These are phyloP conservation scores for Sceliomorpha sp. DNA, from an alignment of 2,888 invertebrate genomes.

Conservation along the genomic window DNA sequence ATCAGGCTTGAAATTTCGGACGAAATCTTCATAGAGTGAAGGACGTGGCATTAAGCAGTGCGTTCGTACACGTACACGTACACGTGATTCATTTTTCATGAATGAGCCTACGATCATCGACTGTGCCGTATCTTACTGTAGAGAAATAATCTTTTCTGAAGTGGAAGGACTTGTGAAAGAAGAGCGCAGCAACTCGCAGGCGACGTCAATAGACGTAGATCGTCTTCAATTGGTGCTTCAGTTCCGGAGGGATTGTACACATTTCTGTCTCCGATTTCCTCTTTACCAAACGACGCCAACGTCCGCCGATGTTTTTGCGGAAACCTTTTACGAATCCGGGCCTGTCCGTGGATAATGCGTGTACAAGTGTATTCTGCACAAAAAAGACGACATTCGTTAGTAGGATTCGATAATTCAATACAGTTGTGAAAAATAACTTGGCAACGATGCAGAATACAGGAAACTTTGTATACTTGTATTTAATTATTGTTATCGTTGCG, in stretches of 20 bases:
- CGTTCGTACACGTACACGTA: conserved; percentile 36
- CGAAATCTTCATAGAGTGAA: conserved; percentile 20
- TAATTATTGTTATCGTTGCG: too few relatives aligned
- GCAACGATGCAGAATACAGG: too few relatives aligned
- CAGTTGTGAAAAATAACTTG: too few relatives aligned
- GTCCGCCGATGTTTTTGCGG: conserved; percentile 91
- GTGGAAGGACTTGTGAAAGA: conserved; percentile 64
- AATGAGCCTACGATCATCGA: conserved; percentile 32
- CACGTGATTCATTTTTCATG: conserved; percentile 25
- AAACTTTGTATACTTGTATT: too few relatives aligned
- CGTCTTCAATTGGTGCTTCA: conserved; percentile 92
- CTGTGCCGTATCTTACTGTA: conserved; percentile 62
- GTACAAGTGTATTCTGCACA: conserved; percentile 90
- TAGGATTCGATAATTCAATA: too few relatives aligned
- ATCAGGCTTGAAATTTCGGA: conserved; percentile 24
- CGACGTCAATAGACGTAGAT: conserved; percentile 90
- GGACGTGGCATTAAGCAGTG: conserved; percentile 42
- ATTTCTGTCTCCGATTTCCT: conserved; percentile 91
- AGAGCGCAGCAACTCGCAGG: conserved; percentile 29
- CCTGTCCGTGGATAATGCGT: conserved; percentile 84
- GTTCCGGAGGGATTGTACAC: conserved; percentile 92
- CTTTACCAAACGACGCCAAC: conserved; percentile 91
- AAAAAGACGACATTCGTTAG: conserved; percentile 22
- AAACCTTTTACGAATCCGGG: conserved; percentile 90
- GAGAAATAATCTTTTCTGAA: conserved; percentile 69